Evolutionary conservation across 2,113 vertebrate species (phyloP).

Genomic region (Lynx canadensis): DNA sequence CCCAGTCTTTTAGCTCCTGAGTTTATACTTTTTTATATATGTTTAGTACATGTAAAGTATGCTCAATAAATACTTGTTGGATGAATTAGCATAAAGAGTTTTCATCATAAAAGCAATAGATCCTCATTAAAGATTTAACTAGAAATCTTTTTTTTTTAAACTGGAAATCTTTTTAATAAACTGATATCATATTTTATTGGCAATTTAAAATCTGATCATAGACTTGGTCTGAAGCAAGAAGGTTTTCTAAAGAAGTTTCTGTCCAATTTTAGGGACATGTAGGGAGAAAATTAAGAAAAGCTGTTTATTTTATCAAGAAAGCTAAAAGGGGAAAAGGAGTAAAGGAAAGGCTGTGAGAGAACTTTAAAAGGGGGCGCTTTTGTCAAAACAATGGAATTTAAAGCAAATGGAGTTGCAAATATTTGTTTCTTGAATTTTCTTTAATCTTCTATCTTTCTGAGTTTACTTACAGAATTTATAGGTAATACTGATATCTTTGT

Average conservation of each 20-base stretch:
- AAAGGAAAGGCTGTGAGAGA: neutral
- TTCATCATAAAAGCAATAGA: neutral
- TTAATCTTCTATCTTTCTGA: neutral
- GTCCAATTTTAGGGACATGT: neutral
- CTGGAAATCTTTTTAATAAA: conserved; percentile 39
- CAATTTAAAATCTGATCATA: conserved; percentile 23
- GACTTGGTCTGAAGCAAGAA: neutral
- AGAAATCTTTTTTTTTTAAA: conserved; percentile 10
- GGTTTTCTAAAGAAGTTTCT: neutral
- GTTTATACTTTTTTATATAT: neutral
- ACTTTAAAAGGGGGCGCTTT: neutral
- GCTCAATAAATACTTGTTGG: neutral
- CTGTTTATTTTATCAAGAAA: neutral
- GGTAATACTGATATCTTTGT: neutral
- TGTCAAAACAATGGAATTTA: neutral
- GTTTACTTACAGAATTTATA: neutral
- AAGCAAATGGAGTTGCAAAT: neutral
- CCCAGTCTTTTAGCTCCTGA: neutral
- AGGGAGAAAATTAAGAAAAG: conserved; percentile 25
- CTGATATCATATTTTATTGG: neutral
- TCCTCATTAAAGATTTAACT: conserved; percentile 13
- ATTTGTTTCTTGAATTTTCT: conserved; percentile 11
- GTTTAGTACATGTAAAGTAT: neutral
- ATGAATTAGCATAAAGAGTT: neutral
- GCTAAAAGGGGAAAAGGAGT: neutral